Evolutionary conservation across 2,797 vertebrate genomes (phyloP), one percentile per base, ranked within the genome.

Genomic region (Linurgus olivaceus): DNA sequence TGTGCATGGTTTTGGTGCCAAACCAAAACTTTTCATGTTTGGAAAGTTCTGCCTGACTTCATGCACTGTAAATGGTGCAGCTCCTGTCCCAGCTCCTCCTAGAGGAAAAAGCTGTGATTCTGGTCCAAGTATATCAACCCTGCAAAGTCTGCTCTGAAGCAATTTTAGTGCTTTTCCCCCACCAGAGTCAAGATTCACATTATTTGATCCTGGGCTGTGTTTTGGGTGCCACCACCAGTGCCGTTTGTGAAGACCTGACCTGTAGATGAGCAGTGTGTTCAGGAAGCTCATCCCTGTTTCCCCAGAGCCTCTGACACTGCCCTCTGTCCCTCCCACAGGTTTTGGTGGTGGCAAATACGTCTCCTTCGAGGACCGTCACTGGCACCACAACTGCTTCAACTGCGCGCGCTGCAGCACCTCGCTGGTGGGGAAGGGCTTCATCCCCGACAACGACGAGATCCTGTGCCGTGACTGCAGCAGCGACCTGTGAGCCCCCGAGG

Each of bases 301-400:
- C 59, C 26, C 21, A 18, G 48, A n/a, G 26, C 5, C 50, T 48
- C 82, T 94, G 42, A 75, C 3, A 0, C 14, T 77, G 40, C 8
- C 1, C 38, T 73, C 37, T 96, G 93, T 96, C 92, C 78, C 91
- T 96, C 58, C 75, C 13, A 0, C 44, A 98, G 98, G 98, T 89
- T 98, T 98, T 48, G 98, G 98, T 0, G 98, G 98, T 4, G 98
- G 98, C 51, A 98, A 98, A 94, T 98, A 98, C 1, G 96, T 98
- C 95, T 98, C 98, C 94, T 98, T 98, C 9, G 98, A 98, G 97
- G 98, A 98, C 59, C 97, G 98, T 51, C 98, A 98, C 87, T 98
- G 98, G 98, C 98, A 98, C 95, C 98, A 98, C 80, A 97, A 97
- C 82, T 98, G 98, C 96, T 98, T 98, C 86, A 97, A 97, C 96